phyloP scores from a whole-genome alignment of 1,140 invertebrate genomes.

The Tetramorium parvispinum region DNA sequence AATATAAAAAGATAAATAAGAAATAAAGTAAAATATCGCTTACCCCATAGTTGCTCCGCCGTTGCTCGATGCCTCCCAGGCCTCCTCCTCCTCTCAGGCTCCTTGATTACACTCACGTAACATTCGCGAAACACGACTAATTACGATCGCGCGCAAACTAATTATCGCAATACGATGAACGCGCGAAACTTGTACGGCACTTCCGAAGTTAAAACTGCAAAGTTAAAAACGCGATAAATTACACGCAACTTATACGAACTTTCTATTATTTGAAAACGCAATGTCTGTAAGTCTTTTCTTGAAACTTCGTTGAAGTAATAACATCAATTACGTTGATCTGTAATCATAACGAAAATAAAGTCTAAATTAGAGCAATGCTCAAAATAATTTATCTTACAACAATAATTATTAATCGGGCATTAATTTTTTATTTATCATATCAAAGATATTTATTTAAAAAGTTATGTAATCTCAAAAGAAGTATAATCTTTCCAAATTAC shows the following conservation, averaged over 20 bases:
- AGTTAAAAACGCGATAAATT: background rate
- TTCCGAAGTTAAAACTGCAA: background rate
- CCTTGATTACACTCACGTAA: background rate
- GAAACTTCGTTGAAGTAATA: background rate
- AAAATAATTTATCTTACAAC: background rate
- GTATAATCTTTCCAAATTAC: background rate
- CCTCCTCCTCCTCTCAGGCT: background rate
- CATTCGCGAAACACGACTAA: background rate
- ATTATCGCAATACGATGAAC: background rate
- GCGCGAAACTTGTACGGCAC: conserved; percentile 18
- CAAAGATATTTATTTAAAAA: background rate
- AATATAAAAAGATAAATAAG: background rate
- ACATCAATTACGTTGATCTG: background rate
- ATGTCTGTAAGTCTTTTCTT: background rate
- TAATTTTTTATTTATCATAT: background rate
- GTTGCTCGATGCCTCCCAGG: background rate
- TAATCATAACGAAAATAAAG: background rate
- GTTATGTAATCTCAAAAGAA: background rate
- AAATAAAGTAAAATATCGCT: conserved; percentile 5
- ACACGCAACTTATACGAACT: background rate
- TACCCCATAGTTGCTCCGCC: background rate
- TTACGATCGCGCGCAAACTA: background rate
- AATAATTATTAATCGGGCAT: background rate
- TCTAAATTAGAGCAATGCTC: background rate
- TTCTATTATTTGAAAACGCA: background rate